Evolutionary conservation across 2,888 invertebrate species (phyloP).

Genomic region (Ormyrus rosae): DNA sequence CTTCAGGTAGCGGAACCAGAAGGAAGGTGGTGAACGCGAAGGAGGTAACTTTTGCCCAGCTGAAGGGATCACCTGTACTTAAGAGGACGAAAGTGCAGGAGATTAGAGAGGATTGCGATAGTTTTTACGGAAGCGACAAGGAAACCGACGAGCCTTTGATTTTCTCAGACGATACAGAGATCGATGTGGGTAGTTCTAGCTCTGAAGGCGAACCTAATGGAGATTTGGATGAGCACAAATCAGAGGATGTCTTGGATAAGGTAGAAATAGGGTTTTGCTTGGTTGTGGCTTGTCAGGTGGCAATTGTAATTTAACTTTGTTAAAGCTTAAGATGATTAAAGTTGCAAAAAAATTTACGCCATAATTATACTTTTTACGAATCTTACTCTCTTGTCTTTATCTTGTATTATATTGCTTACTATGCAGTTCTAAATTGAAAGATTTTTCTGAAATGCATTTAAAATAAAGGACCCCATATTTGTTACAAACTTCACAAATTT

Average conservation of each 20-base stretch:
- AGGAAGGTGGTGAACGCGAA: constrained; percentile 58
- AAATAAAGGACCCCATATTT: no score
- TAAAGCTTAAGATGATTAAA: no score
- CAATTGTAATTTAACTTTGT: no score
- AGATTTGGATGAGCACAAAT: background rate
- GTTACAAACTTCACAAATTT: no score
- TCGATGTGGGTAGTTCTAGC: constrained; percentile 74
- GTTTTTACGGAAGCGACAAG: constrained; percentile 80
- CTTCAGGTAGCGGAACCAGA: constrained; percentile 67
- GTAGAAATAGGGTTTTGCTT: constrained; percentile 28
- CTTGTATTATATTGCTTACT: no score
- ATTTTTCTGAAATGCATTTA: no score
- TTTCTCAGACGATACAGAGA: constrained; percentile 81
- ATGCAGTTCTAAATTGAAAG: no score
- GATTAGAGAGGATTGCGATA: constrained; percentile 76
- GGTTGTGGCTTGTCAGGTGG: constrained; percentile 42
- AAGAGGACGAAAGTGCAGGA: constrained; percentile 57
- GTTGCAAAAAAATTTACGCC: no score
- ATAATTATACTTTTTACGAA: no score
- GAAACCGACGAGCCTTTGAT: constrained; percentile 80
- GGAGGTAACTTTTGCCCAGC: constrained; percentile 43
- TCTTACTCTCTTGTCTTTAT: no score
- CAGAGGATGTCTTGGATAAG: constrained; percentile 30
- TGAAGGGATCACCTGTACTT: constrained; percentile 19
- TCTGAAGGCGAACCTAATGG: constrained; percentile 69